A percentile compares a stretch with the other conserved stretches of the same genome.
phyloP scores from a whole-genome alignment of 2,113 vertebrate species.

The Ellobius talpinus region DNA sequence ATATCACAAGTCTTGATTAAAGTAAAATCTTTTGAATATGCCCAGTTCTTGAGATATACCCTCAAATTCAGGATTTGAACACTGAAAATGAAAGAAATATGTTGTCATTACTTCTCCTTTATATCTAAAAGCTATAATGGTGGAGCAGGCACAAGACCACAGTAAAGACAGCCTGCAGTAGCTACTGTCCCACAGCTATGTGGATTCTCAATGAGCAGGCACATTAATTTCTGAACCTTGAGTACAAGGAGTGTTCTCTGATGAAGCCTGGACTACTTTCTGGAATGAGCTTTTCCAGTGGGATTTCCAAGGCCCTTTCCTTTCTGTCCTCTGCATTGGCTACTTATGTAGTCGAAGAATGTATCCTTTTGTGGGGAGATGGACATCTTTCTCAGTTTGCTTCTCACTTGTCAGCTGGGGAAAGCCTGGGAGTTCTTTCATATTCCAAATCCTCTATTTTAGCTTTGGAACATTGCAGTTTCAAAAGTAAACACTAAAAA shows the following conservation, averaged over 20 bases:
- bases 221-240: neutral
- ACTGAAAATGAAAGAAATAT: neutral
- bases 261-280: neutral
- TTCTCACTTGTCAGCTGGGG: neutral
- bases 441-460: neutral
- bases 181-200: rapidly evolving
- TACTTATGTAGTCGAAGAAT: neutral
- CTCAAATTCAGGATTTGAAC: neutral
- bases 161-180: rapidly evolving
- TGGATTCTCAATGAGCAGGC: neutral
- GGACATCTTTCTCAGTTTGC: neutral
- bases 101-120: neutral
- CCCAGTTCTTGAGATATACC: neutral
- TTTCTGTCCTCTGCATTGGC: neutral
- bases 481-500: neutral
- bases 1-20: neutral
- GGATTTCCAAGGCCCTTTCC: neutral
- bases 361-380: rapidly evolving
- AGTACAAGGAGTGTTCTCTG: too few species aligned
- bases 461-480: neutral
- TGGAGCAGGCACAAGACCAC: neutral
- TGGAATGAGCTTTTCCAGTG: neutral
- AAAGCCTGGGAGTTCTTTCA: neutral
- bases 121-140: too few species aligned
- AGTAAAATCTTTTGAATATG: too few species aligned